Evolutionary conservation across 2,797 vertebrate species (phyloP), one percentile per base, ranked within the genome.

Genomic region (Rhinophrynus dorsalis): DNA sequence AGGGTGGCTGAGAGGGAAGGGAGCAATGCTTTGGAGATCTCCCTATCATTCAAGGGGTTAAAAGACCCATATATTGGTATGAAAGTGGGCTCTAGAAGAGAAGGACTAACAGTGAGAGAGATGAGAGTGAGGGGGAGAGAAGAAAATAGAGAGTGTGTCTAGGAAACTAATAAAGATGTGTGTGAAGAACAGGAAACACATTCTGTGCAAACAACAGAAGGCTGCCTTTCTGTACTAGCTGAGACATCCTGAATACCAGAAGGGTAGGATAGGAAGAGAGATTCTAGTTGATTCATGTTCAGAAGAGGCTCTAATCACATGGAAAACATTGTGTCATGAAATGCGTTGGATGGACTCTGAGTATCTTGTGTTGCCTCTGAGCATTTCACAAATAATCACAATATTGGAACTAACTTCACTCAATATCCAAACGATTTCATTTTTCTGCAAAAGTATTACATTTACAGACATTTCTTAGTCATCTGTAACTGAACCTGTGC

Each of bases 191-290:
- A 63, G 59, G 58, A 70, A 70, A 62, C 12, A 26, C 15, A 11
- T 70, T 56, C 38, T 35, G 50, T 47, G 50, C 48, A 63, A 63
- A 62, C 57, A 69, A 54, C 60, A 64, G 50, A 58, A 27, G 38
- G 52, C 17, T 13, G 17, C 6, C 26, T 56, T 26, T 48, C 50
- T 48, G 40, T 51, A 33, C 29, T 12, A 21, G 11, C 33, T 20
- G 13, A 24, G 15, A 17, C 11, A 56, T 64, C 21, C 17, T 32
- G 52, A 30, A 47, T 57, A 50, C 33, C 68, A 64, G 29, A 50
- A 33, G 48, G 38, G 42, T 44, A 29, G 21, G 32, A 47, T 35
- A 47, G 30, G 60, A 57, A 55, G 58, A 21, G 29, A 54, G 58
- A 70, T 62, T 29, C 30, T 15, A 24, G 33, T 26, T 55, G 68